phyloP scores from a whole-genome alignment of 2,797 vertebrate species.

The Gymnopithys bicolor region DNA sequence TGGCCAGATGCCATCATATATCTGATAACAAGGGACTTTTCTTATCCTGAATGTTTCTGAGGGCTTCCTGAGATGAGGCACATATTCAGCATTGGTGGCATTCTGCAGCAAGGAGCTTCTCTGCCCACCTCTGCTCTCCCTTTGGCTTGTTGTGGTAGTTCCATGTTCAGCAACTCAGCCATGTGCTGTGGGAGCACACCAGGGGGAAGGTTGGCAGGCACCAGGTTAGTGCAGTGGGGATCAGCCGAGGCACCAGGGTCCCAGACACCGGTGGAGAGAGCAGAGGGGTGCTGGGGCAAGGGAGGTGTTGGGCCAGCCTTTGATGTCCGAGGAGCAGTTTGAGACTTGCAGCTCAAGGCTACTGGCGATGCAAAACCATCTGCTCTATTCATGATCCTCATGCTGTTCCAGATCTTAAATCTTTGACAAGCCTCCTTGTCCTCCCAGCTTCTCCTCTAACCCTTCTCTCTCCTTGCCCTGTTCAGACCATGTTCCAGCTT shows the following conservation, averaged over 20 bases:
- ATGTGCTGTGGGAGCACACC: not conserved
- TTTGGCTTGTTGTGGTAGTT: not conserved
- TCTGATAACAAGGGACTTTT: not conserved
- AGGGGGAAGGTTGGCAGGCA: not conserved
- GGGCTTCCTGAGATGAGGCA: not conserved
- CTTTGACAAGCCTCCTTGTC: not conserved
- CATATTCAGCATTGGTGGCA: not conserved
- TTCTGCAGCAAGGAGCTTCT: not conserved
- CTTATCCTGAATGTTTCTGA: not conserved
- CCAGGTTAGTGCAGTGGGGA: not conserved
- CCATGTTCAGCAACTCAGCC: not conserved
- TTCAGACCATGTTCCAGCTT: not conserved
- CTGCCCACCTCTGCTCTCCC: rapidly evolving
- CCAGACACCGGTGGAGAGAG: not conserved
- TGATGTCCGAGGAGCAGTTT: not conserved
- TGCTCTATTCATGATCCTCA: not conserved
- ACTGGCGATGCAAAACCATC: not conserved
- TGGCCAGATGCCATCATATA: not conserved
- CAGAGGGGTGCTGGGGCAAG: not conserved
- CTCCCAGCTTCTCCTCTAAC: not conserved
- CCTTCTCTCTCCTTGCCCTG: not conserved
- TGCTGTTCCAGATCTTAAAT: not conserved
- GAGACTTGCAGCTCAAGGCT: not conserved
- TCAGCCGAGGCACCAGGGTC: not conserved
- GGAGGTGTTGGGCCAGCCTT: not conserved